Evolutionary conservation across 2,113 vertebrate genomes (phyloP).

Genomic region (Maccullochella peelii): DNA sequence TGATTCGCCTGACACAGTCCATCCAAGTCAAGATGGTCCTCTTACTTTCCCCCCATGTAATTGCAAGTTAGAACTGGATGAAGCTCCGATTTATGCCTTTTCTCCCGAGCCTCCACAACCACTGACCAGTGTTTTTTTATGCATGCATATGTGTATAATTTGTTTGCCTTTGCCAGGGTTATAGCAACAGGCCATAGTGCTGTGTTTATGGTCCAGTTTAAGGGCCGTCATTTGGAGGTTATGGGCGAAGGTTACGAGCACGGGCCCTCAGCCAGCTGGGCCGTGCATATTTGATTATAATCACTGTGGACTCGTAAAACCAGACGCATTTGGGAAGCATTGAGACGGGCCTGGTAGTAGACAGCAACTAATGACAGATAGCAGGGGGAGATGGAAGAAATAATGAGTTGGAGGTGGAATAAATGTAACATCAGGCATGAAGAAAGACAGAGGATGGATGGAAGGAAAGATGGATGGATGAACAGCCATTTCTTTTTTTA

Average conservation of each 20-base stretch:
- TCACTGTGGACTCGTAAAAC: conserved; percentile 56
- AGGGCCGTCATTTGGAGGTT: conserved; percentile 63
- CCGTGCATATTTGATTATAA: conserved; percentile 55
- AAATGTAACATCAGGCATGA: neutral
- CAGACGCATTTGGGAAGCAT: conserved; percentile 5
- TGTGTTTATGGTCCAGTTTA: conserved; percentile 59
- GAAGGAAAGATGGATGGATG: neutral
- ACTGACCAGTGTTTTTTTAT: conserved; percentile 35
- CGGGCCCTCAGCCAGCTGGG: conserved; percentile 47
- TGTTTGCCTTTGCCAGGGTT: conserved; percentile 49
- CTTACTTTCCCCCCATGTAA: conserved; percentile 11
- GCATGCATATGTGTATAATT: conserved; percentile 51
- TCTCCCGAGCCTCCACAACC: conserved; percentile 10
- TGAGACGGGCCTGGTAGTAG: neutral
- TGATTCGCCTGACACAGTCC: conserved; percentile 13
- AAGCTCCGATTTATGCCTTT: conserved; percentile 14
- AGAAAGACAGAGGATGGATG: neutral
- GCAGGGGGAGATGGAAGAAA: neutral
- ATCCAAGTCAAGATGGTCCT: conserved; percentile 26
- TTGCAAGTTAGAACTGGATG: conserved; percentile 39
- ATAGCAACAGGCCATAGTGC: conserved; percentile 16
- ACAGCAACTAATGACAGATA: conserved; percentile 26
- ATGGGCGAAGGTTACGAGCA: conserved; percentile 56
- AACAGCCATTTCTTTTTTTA: neutral
- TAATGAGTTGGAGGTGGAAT: neutral